Conservation (phyloP, 2,888 invertebrate genomes). For the Candidula unifasciata region DNA sequence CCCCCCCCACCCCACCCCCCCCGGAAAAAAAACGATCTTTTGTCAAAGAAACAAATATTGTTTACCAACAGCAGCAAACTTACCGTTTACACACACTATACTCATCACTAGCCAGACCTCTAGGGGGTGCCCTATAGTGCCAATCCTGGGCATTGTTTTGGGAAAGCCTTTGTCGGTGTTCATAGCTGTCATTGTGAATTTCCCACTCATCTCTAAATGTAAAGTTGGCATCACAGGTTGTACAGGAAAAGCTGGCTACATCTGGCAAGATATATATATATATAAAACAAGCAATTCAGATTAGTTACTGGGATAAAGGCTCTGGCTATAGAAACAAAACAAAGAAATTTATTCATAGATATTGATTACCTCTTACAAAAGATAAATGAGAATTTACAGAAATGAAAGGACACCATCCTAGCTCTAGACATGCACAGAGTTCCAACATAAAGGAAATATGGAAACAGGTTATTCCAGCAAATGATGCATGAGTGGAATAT, state of each 20-base stretch:
- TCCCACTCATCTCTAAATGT: slow-evolving; percentile 67
- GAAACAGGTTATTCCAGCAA: too few species aligned
- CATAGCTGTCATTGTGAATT: slow-evolving; percentile 72
- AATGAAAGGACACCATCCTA: too few species aligned
- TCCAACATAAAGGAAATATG: too few species aligned
- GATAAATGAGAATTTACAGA: too few species aligned
- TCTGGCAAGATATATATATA: neutral
- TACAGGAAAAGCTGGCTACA: neutral
- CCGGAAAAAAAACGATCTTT: too few species aligned
- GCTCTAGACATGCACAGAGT: too few species aligned
- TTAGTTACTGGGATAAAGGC: too few species aligned
- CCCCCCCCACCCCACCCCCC: too few species aligned
- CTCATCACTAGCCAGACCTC: slow-evolving; percentile 83
- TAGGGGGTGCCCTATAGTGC: slow-evolving; percentile 84
- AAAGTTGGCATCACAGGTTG: slow-evolving; percentile 69
- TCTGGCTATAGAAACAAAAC: neutral
- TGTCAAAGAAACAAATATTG: too few species aligned
- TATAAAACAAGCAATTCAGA: neutral
- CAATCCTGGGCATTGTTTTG: slow-evolving; percentile 81
- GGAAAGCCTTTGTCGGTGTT: slow-evolving; percentile 84
- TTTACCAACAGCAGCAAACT: slow-evolving; percentile 50
- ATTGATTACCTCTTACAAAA: neutral
- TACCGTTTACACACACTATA: slow-evolving; percentile 84
- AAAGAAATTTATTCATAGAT: neutral
- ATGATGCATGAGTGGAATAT: too few species aligned